phyloP scores from a whole-genome alignment of 2,797 vertebrate species.

The Cephalopachus bancanus region DNA sequence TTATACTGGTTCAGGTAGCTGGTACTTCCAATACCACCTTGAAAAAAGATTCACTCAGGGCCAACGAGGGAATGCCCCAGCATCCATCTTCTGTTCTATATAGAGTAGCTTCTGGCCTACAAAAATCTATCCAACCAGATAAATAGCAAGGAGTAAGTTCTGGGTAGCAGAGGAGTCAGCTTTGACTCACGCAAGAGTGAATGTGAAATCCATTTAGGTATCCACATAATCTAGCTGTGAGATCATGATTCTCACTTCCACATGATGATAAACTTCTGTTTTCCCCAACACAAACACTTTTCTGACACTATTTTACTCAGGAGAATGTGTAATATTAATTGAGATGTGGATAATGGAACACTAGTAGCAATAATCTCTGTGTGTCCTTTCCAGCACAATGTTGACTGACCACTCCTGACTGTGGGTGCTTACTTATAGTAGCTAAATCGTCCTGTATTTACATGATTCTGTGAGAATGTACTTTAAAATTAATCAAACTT shows the following conservation, averaged over 20 bases:
- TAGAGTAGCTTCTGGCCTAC: background rate
- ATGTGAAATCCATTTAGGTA: background rate
- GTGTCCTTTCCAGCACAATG: background rate
- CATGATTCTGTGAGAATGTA: background rate
- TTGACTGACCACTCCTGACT: background rate
- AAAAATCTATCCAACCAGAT: background rate
- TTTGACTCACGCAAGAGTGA: background rate
- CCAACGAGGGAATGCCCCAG: background rate
- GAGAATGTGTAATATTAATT: background rate
- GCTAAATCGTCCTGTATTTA: background rate
- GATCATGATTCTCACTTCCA: background rate
- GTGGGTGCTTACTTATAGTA: background rate
- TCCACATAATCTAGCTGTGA: background rate
- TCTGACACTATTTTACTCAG: background rate
- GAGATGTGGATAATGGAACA: background rate
- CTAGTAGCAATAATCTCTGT: background rate
- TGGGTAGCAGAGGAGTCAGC: background rate
- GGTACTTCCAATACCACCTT: background rate
- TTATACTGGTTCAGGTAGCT: too few species aligned
- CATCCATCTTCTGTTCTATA: background rate
- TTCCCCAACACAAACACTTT: background rate
- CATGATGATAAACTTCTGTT: background rate
- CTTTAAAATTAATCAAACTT: background rate
- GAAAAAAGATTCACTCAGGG: background rate
- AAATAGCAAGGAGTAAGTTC: background rate